These are phyloP conservation scores for Narcine bancroftii DNA, from an alignment of 2,113 vertebrate genomes.

Conservation along the genomic window DNA sequence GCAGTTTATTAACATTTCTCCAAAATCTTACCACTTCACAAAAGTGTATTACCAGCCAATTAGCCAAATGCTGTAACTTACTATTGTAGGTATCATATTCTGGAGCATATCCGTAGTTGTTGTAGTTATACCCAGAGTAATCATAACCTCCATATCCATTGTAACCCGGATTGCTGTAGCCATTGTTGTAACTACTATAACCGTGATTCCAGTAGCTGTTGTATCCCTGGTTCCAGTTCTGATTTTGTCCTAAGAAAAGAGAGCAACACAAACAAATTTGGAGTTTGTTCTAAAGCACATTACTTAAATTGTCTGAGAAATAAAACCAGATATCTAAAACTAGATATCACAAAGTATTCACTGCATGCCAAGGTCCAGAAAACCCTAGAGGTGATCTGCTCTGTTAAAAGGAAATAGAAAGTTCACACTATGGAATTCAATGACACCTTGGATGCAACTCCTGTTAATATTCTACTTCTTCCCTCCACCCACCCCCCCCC, in stretches of 20 bases:
- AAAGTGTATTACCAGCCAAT: neutral
- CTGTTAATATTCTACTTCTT: neutral
- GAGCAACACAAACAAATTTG: slow-evolving; percentile 39
- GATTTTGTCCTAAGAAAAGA: slow-evolving; percentile 66
- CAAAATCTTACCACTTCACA: slow-evolving; percentile 14
- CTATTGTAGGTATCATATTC: slow-evolving; percentile 82
- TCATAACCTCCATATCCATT: slow-evolving; percentile 79
- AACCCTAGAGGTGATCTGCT: neutral
- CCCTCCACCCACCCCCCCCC: too few relatives aligned
- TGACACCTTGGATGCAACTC: neutral
- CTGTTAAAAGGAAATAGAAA: neutral
- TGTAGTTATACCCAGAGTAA: slow-evolving; percentile 81
- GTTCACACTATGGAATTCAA: neutral
- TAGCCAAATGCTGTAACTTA: slow-evolving; percentile 48
- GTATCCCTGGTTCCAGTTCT: slow-evolving; percentile 80
- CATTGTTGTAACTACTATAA: slow-evolving; percentile 76
- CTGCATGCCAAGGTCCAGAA: neutral
- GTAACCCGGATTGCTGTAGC: slow-evolving; percentile 75
- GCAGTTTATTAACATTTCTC: neutral
- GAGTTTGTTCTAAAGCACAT: slow-evolving; percentile 15
- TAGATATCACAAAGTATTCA: neutral
- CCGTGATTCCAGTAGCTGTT: slow-evolving; percentile 80
- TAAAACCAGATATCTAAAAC: neutral
- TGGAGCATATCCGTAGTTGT: slow-evolving; percentile 74
- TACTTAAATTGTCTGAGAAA: neutral